Conservation (phyloP, 1,140 invertebrate genomes). For the Thaumatotibia leucotreta region DNA sequence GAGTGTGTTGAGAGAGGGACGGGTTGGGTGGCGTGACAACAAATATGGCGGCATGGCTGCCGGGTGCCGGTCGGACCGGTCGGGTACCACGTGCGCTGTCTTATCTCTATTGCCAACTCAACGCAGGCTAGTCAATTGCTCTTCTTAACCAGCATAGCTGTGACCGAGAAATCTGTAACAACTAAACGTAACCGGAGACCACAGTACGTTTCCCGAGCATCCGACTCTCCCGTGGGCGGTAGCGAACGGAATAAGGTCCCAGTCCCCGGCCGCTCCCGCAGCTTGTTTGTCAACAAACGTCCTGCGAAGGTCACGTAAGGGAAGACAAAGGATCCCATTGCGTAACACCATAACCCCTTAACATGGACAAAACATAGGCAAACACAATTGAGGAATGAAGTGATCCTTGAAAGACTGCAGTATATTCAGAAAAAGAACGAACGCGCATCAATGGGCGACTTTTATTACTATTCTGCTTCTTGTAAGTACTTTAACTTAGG, state of each 20-base stretch:
- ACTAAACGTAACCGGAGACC: neutral
- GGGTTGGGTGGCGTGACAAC: conserved; percentile 66
- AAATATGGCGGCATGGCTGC: conserved; percentile 69
- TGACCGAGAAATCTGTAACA: neutral
- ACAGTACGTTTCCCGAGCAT: neutral
- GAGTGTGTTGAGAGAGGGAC: conserved; percentile 37
- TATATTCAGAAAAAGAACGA: neutral
- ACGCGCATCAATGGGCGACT: neutral
- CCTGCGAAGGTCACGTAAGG: conserved; percentile 66
- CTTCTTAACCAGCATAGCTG: neutral
- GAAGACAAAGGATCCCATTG: conserved; percentile 55
- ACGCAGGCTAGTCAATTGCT: neutral
- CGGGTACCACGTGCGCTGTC: conserved; percentile 60
- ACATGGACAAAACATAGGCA: neutral
- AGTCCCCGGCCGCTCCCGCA: conserved; percentile 52
- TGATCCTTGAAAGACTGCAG: neutral
- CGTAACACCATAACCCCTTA: conserved; percentile 28
- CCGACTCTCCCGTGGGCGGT: neutral
- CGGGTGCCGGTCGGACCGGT: conserved; percentile 69
- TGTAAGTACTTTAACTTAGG: neutral
- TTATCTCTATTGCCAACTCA: neutral
- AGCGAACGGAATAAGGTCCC: conserved; percentile 16
- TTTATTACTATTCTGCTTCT: conserved; percentile 1
- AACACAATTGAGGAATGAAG: neutral
- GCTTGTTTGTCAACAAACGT: conserved; percentile 73